Conservation (phyloP, 2,888 invertebrate species). For the Nasonovia ribisnigri region DNA sequence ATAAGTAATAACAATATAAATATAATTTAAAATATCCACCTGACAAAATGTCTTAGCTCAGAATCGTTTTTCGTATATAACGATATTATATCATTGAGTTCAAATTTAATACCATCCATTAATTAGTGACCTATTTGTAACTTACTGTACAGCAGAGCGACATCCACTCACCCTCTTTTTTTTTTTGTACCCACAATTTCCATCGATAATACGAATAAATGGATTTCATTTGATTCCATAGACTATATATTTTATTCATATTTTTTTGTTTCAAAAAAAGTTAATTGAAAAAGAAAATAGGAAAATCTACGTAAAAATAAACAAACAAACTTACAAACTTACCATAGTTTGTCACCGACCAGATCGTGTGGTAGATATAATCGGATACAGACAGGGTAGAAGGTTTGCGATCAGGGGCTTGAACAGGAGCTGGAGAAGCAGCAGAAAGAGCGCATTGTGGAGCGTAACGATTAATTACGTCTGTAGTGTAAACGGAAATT, state of each 20-base stretch:
- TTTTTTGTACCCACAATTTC: neutral
- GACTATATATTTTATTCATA: neutral
- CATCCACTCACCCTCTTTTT: no score
- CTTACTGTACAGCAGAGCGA: no score
- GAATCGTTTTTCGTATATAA: no score
- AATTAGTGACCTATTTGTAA: no score
- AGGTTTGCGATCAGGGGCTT: neutral
- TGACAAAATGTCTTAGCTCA: no score
- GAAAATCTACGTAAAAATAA: neutral
- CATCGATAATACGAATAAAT: neutral
- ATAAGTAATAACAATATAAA: no score
- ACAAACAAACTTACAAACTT: neutral
- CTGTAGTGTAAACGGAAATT: conserved; percentile 47
- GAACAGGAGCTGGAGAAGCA: neutral
- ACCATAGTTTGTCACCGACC: neutral
- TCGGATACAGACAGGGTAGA: neutral
- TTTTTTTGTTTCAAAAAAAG: neutral
- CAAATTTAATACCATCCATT: no score
- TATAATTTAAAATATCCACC: no score
- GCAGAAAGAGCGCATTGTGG: neutral
- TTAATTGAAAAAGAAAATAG: neutral
- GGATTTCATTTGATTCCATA: neutral
- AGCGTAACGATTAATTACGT: conserved; percentile 61
- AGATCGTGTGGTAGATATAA: neutral
- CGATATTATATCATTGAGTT: no score